Evolutionary conservation across 2,888 invertebrate species (phyloP), one percentile per base, ranked within the genome.

Genomic region (Dryococelus australis): DNA sequence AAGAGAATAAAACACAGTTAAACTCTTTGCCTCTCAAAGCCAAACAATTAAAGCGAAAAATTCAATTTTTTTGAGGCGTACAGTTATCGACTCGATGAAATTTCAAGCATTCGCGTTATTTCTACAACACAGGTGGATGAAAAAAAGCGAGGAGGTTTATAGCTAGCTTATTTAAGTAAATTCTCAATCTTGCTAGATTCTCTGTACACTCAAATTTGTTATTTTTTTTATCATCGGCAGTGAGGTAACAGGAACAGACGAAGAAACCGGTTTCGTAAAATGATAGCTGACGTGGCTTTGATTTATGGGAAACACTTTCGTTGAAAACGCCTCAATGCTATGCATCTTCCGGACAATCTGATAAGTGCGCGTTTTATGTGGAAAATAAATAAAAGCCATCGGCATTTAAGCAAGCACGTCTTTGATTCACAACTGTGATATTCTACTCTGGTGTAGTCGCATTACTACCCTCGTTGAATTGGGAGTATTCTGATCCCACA

Each of bases 241-340:
- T n/a, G 65, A 20, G n/a, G 65, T n/a, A 51, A 20, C 65, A 20
- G 65, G 1, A 5, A 65, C 65, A 65, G 65, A 20, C 65, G 65
- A 10, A 24, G 65, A 65, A 65, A 65, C 65, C 65, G 65, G 65
- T 65, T 65, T n/a, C 65, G 65, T 65, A 65, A 65, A 65, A 65
- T n/a, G 65, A 65, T 65, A 65, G 65, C 65, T 65, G 65, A 65
- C 10, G 65, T 2, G 20, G 10, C 24, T 65, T 24, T 65, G 65
- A 65, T 65, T 65, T 65, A 65, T 65, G 65, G 65, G 65, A 65
- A 65, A 65, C 65, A n/a, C 65, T 65, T 65, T 65, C n/a, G 65
- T 65, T 65, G 65, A 24, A 65, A 65, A 65, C 65, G 24, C 65
- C 65, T 65, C 8, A 24, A n/a, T 65, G 65, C 65, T 24, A 65